phyloP scores from a whole-genome alignment of 2,113 vertebrate genomes.

The Eretmochelys imbricata region DNA sequence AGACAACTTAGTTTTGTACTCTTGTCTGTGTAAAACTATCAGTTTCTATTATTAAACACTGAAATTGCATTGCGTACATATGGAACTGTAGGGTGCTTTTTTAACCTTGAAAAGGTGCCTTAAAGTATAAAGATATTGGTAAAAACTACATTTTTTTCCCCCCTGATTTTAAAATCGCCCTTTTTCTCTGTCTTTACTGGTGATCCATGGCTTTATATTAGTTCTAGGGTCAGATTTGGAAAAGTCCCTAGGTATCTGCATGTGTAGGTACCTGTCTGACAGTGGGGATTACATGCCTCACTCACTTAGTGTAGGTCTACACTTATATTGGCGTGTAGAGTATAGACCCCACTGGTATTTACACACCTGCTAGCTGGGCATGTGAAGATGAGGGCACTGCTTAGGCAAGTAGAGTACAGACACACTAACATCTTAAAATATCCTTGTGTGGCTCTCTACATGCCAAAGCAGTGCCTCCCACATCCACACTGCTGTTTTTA shows the following conservation, averaged over 20 bases:
- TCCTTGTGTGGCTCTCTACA: too few species aligned
- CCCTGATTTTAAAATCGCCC: neutral
- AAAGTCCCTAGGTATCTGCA: fast-evolving
- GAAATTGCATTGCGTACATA: neutral
- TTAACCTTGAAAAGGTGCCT: slow-evolving; percentile 23
- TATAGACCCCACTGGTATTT: neutral
- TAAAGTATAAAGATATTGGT: neutral
- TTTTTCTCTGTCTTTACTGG: fast-evolving
- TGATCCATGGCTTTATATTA: neutral
- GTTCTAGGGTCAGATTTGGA: neutral
- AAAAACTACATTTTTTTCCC: neutral
- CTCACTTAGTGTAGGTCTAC: neutral
- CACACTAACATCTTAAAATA: too few species aligned
- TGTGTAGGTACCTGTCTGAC: fast-evolving
- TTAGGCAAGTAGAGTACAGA: too few species aligned
- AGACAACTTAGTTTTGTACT: slow-evolving; percentile 18
- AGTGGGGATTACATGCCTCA: neutral
- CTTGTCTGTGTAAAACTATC: slow-evolving; percentile 22
- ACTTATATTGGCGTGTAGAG: neutral
- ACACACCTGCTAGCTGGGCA: too few species aligned
- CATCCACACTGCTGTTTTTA: neutral
- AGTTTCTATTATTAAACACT: neutral
- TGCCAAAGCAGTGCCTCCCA: neutral
- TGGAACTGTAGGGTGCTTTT: neutral
- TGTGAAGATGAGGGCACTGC: too few species aligned